Evolutionary conservation across 2,888 invertebrate genomes (phyloP).

Genomic region (Scaptomyza tumidula): DNA sequence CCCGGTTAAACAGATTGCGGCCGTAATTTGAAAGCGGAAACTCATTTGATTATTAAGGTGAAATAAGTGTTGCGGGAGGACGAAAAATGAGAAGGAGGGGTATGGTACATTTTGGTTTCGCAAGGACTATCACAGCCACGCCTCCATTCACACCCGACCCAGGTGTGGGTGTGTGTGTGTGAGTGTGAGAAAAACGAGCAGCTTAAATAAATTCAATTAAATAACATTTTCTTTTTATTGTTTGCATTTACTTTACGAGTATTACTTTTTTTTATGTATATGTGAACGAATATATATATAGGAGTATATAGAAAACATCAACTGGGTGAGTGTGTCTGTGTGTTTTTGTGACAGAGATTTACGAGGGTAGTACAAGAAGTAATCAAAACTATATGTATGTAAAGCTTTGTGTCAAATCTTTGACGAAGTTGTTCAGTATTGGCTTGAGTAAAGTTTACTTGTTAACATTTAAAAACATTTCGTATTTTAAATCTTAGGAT

Average conservation of each 20-base stretch:
- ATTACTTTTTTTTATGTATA: conserved; percentile 38
- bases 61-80: conserved; percentile 62
- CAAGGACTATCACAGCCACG: conserved; percentile 3
- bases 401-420: neutral
- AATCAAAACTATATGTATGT: neutral
- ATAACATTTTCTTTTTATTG: conserved; percentile 80
- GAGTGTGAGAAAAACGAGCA: conserved; percentile 56
- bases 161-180: conserved; percentile 8
- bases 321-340: conserved; percentile 15
- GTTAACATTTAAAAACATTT: neutral
- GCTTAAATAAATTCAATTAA: conserved; percentile 81
- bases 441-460: neutral
- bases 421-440: neutral
- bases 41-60: conserved; percentile 79
- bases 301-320: conserved; percentile 38
- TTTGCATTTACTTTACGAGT: conserved; percentile 70
- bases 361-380: conserved; percentile 1
- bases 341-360: neutral
- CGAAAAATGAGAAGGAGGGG: neutral
- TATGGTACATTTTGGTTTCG: neutral
- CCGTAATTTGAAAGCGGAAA: conserved; percentile 78
- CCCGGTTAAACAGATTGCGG: conserved; percentile 77
- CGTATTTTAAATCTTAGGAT: too few relatives aligned
- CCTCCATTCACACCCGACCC: conserved; percentile 4
- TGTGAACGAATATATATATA: conserved; percentile 15